A percentile compares a stretch with the other conserved stretches of the same genome.
Conservation (phyloP, 2,113 vertebrate species). For the Datnioides undecimradiatus region DNA sequence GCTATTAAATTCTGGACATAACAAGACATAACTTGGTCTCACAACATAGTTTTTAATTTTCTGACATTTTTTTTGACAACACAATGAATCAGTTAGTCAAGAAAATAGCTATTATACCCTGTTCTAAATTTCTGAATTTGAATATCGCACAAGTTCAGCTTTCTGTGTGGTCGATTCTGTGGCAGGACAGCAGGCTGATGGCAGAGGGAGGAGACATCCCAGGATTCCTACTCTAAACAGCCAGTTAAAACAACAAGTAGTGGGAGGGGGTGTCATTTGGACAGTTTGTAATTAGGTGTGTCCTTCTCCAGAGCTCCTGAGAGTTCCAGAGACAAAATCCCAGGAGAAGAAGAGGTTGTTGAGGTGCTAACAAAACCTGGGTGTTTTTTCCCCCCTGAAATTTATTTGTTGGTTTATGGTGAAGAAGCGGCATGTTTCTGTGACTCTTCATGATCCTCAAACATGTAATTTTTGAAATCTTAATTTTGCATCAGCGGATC, state of each 20-base stretch:
- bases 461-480: conserved; percentile 33
- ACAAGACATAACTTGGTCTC: too few species aligned
- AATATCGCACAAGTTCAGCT: not conserved
- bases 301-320: conserved; percentile 62
- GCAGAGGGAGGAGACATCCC: conserved; percentile 64
- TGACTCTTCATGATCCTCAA: not conserved
- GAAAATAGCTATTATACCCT: not conserved
- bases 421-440: not conserved
- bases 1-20: too few species aligned
- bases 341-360: conserved; percentile 26
- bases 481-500: not conserved
- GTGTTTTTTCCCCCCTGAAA: conserved; percentile 5
- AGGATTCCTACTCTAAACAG: conserved; percentile 38
- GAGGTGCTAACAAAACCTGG: conserved; percentile 30
- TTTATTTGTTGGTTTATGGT: too few species aligned
- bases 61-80: too few species aligned
- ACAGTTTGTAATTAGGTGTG: conserved; percentile 79
- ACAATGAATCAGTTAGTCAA: not conserved
- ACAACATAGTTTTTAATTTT: too few species aligned
- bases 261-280: conserved; percentile 66
- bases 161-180: not conserved
- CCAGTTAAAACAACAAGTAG: conserved; percentile 41
- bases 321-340: conserved; percentile 47
- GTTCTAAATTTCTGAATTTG: not conserved
- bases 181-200: conserved; percentile 25